phyloP scores from a whole-genome alignment of 35 echinoderm and acorn worm species.

The Apostichopus parvimensis region DNA sequence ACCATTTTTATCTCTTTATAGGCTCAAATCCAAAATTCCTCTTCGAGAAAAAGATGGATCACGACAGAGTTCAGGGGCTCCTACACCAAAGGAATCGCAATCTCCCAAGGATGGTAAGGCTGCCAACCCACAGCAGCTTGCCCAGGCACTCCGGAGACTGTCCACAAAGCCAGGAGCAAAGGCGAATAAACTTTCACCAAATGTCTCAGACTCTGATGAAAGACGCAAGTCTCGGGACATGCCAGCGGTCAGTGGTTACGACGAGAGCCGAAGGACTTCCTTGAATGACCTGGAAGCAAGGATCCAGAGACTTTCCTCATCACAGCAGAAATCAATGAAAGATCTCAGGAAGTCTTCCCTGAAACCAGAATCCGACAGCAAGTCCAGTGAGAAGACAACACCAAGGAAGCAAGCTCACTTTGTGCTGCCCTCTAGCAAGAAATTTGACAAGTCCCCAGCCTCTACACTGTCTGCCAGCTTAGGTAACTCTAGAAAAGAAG shows the following conservation, averaged over 20 bases:
- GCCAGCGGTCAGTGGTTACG: slow-evolving; percentile 47
- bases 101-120: slow-evolving; percentile 45
- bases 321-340: slow-evolving; percentile 71
- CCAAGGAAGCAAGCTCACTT: slow-evolving; percentile 77
- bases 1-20: background rate
- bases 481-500: slow-evolving; percentile 34
- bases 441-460: slow-evolving; percentile 79
- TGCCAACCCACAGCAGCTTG: slow-evolving; percentile 81
- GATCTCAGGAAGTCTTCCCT: slow-evolving; percentile 62
- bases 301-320: slow-evolving; percentile 62
- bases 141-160: slow-evolving; percentile 73
- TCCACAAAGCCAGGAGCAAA: slow-evolving; percentile 52
- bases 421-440: slow-evolving; percentile 87
- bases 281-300: slow-evolving; percentile 74
- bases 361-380: slow-evolving; percentile 44
- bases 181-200: background rate
- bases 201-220: slow-evolving; percentile 5
- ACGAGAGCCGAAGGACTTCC: slow-evolving; percentile 65
- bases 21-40: slow-evolving; percentile 10
- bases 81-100: slow-evolving; percentile 2
- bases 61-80: slow-evolving; percentile 22
- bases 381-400: slow-evolving; percentile 38
- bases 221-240: slow-evolving; percentile 39
- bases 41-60: background rate
- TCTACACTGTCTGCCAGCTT: slow-evolving; percentile 45